Evolutionary conservation across 2,797 vertebrate species (phyloP).

Genomic region (Eulemur mongoz): DNA sequence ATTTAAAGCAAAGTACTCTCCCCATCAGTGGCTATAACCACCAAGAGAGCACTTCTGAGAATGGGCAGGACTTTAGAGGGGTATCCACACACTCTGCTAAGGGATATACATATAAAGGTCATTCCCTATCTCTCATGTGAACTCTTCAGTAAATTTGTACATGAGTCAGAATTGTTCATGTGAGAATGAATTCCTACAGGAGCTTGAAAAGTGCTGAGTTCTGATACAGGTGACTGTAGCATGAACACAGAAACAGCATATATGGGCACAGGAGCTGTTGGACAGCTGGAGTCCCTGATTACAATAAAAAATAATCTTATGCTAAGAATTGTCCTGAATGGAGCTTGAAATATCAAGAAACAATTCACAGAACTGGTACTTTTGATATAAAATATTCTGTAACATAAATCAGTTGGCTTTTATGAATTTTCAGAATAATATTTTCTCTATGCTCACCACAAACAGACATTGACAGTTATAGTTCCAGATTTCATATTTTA

Average conservation of each 20-base stretch:
- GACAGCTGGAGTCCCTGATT: neutral
- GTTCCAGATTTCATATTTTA: constrained; percentile 26
- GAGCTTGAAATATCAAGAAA: neutral
- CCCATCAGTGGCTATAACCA: neutral
- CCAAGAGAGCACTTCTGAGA: neutral
- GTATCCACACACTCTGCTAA: neutral
- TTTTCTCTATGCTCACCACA: neutral
- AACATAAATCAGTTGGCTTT: constrained; percentile 2
- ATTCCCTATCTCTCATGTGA: no score
- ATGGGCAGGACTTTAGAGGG: neutral
- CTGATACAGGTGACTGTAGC: neutral
- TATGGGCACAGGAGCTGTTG: rapidly evolving
- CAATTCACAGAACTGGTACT: neutral
- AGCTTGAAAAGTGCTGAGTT: neutral
- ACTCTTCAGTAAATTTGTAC: neutral
- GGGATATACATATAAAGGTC: neutral
- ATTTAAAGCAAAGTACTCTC: neutral
- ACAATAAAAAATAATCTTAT: neutral
- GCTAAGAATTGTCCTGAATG: neutral
- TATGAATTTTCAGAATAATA: constrained; percentile 27
- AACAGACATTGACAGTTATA: neutral
- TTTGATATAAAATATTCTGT: constrained; percentile 17
- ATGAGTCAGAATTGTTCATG: neutral
- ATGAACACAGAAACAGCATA: neutral
- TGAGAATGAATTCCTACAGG: neutral